Percentiles rank a stretch among this genome's conserved stretches.
Conservation (phyloP, 35 echinoderm and acorn worm genomes). For the Acanthaster planci region DNA sequence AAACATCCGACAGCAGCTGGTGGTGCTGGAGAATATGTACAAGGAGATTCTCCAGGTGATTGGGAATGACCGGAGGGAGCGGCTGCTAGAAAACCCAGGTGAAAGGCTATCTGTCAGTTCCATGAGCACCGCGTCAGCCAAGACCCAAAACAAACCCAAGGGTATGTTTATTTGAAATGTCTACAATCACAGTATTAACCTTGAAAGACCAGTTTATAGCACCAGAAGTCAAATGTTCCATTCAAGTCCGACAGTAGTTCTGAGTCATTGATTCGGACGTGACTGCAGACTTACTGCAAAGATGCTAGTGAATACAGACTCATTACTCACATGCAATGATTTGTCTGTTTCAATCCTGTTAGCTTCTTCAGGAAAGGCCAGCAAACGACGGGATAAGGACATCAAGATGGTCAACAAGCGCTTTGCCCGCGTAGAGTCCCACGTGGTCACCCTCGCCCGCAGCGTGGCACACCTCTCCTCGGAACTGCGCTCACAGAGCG, state of each 20-base stretch:
- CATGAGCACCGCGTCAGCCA: constrained; percentile 25
- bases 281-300: no score
- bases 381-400: constrained; percentile 88
- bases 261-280: no score
- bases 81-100: constrained; percentile 20
- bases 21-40: constrained; percentile 90
- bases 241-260: no score
- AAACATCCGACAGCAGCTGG: constrained; percentile 64
- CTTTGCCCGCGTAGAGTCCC: constrained; percentile 87
- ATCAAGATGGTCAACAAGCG: constrained; percentile 79
- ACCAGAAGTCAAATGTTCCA: no score
- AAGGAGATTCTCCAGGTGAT: constrained; percentile 83
- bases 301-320: no score
- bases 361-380: not conserved
- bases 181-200: no score
- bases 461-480: constrained; percentile 97
- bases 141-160: constrained; percentile 44
- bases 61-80: constrained; percentile 28
- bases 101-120: not conserved
- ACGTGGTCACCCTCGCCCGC: constrained; percentile 95
- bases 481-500: constrained; percentile 79
- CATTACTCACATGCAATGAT: no score
- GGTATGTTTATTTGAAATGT: not conserved
- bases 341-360: not conserved
- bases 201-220: no score